Conservation (phyloP, 2,888 invertebrate species). For the Aphidius colemani region DNA sequence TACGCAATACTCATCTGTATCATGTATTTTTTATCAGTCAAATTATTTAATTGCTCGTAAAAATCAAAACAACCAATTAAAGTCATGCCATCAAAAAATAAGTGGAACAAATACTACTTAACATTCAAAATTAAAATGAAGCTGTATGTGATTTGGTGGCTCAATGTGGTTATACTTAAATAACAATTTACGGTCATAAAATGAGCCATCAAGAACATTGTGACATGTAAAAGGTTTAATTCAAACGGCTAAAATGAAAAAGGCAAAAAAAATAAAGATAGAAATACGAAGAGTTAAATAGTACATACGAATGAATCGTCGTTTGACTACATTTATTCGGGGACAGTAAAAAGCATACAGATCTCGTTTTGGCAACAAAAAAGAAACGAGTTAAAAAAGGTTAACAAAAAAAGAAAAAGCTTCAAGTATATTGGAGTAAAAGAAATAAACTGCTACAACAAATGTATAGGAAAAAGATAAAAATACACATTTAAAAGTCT, state of each 20-base stretch:
- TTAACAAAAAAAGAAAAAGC: slow-evolving; percentile 7
- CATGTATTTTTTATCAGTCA: too few relatives aligned
- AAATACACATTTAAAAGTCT: not conserved
- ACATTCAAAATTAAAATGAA: not conserved
- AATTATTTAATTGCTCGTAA: not conserved
- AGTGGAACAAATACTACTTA: not conserved
- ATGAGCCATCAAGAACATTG: slow-evolving; percentile 55
- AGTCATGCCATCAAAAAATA: too few relatives aligned
- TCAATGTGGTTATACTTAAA: slow-evolving; percentile 39
- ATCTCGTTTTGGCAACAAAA: not conserved
- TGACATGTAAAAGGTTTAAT: slow-evolving; percentile 51
- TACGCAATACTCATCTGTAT: too few relatives aligned
- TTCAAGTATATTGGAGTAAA: slow-evolving; percentile 22
- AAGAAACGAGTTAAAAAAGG: slow-evolving; percentile 11
- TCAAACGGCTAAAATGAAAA: slow-evolving; percentile 44
- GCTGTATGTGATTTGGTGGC: not conserved
- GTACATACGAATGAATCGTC: slow-evolving; percentile 27
- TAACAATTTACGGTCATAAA: slow-evolving; percentile 48
- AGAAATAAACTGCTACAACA: slow-evolving; percentile 13
- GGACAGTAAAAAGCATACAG: slow-evolving; percentile 11
- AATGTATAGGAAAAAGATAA: slow-evolving; percentile 1
- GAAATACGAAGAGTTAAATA: too few relatives aligned
- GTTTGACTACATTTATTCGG: slow-evolving; percentile 33
- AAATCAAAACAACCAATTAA: too few relatives aligned
- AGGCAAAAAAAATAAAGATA: too few relatives aligned